Evolutionary conservation across 2,797 vertebrate species (phyloP).

Genomic region (Crypturellus tataupa): DNA sequence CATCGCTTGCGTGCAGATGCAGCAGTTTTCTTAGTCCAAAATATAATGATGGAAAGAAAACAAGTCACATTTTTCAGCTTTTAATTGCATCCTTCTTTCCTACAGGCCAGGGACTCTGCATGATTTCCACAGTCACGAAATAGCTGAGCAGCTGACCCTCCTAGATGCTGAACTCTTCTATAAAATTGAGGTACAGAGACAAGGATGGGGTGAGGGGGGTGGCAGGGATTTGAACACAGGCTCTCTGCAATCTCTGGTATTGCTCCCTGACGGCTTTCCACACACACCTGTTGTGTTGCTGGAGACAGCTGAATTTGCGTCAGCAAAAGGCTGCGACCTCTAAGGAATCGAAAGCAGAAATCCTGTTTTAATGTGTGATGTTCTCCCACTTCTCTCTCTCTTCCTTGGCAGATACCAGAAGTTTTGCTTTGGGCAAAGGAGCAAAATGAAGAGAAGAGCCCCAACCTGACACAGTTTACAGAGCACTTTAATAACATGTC

Average conservation of each 20-base stretch:
- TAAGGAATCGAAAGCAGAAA: background rate
- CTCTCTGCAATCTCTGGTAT: background rate
- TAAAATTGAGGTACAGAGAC: slow-evolving; percentile 91
- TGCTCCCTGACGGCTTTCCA: background rate
- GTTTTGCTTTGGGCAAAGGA: slow-evolving; percentile 99
- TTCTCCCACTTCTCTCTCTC: background rate
- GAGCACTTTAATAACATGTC: slow-evolving; percentile 99
- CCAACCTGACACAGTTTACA: slow-evolving; percentile 98
- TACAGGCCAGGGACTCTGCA: slow-evolving; percentile 95
- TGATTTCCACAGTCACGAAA: slow-evolving; percentile 98
- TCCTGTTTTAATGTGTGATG: background rate
- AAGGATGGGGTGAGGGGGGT: background rate
- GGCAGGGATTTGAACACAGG: background rate
- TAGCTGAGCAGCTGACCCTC: slow-evolving; percentile 97
- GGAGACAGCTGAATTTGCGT: background rate
- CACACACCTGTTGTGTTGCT: background rate
- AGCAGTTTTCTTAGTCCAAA: background rate
- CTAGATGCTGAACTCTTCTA: slow-evolving; percentile 98
- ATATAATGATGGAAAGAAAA: background rate
- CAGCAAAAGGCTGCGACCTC: background rate
- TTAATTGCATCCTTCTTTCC: background rate
- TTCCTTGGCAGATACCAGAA: slow-evolving; percentile 91
- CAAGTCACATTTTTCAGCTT: background rate
- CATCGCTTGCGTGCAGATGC: background rate
- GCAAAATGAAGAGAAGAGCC: slow-evolving; percentile 99